These are phyloP conservation scores for Corvus hawaiiensis DNA, from an alignment of 2,113 vertebrate genomes.

Conservation along the genomic window DNA sequence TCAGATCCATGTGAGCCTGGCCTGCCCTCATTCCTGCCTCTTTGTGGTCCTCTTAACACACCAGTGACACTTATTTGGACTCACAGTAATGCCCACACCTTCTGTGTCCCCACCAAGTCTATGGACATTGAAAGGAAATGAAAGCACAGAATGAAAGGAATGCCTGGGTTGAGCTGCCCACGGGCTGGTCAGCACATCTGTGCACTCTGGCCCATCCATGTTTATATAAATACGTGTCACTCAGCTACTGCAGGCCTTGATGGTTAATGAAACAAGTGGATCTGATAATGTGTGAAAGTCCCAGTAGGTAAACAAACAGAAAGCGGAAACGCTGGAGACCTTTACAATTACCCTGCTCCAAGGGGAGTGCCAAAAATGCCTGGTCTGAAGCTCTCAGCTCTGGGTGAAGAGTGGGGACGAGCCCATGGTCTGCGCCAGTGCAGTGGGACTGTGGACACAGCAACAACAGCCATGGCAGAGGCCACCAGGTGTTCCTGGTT, in stretches of 20 bases:
- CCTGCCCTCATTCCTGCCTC: background rate
- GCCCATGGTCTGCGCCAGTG: rapidly evolving
- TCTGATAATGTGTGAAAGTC: conserved; percentile 52
- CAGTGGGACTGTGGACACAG: background rate
- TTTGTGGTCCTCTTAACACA: background rate
- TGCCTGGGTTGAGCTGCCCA: background rate
- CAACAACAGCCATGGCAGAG: background rate
- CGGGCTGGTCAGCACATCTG: background rate
- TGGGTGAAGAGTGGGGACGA: background rate
- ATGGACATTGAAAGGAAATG: background rate
- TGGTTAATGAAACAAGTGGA: conserved; percentile 45
- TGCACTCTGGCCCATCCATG: background rate
- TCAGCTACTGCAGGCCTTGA: background rate
- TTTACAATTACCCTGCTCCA: background rate
- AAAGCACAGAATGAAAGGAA: background rate
- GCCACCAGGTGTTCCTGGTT: background rate
- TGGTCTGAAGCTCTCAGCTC: background rate
- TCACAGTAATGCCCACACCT: background rate
- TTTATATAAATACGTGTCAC: conserved; percentile 12
- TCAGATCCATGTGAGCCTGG: background rate
- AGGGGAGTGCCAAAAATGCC: background rate
- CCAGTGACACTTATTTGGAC: background rate
- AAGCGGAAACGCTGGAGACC: background rate
- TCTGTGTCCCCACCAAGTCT: background rate
- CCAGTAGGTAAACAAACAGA: conserved; percentile 50